Evolutionary conservation across 30 jellyfish, hydroid and myxozoan genomes (phyloP), one percentile per base, ranked within the genome.

Genomic region (Sanderia malayensis): DNA sequence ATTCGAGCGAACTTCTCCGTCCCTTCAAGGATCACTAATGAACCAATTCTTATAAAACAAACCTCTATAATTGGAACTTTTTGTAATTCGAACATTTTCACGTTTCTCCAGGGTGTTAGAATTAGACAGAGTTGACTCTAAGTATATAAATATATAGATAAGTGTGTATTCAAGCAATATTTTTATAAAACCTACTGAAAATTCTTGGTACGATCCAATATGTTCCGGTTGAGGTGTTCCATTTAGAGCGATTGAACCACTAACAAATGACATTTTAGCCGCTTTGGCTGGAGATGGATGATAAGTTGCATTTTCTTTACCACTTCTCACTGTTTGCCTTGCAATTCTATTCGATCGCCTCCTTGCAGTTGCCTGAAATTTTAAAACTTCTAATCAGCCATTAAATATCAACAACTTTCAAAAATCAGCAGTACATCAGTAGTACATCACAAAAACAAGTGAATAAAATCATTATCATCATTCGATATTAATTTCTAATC

Each of bases 161-260:
- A 41, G 15, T 8, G 15, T 41, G 55, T 41, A 15, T 6, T 15
- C 15, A 6, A 15, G 55, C 15, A 15, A 41, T 41, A n/a, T 41
- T 41, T 41, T 8, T 6, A 41, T 2, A 9, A 11, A 20, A 4
- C 66, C 53, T 78, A 78, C 89, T 78, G 89, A 64, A 70, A 78
- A 78, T 55, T 78, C 89, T 0, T 78, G 89, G 70, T 78, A 78
- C 22, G 89, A 78, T 2, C 89, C 89, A 52, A 78, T 44, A 26
- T 78, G 37, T 26, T 75, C 81, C 21, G 89, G 82, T 34, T 64
- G 89, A 0, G 82, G 75, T 33, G 70, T 78, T 33, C 70, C 76
- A 18, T 52, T 65, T 28, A 46, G 53, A 8, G 70, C 76, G 28
- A 64, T 41, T 0, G 89, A 78, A 3, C 82, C 89, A 21, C 89